These are phyloP conservation scores for Pelusios castaneus DNA, from an alignment of 2,113 vertebrate genomes.

Conservation along the genomic window DNA sequence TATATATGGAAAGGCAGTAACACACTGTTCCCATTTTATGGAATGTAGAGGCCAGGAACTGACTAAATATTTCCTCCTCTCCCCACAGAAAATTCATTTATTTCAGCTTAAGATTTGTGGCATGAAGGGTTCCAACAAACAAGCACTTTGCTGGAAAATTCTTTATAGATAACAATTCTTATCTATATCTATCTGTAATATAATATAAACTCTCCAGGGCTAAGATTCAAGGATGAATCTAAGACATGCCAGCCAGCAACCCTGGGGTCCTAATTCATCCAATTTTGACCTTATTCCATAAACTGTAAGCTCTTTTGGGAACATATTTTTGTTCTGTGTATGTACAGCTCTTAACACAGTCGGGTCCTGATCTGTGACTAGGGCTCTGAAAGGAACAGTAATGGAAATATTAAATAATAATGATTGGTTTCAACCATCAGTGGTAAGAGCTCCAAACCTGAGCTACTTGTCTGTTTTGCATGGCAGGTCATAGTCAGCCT, in stretches of 20 bases:
- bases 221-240: slow-evolving; percentile 24
- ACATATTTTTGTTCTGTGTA: no score
- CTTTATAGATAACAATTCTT: neutral
- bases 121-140: neutral
- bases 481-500: rapidly evolving
- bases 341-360: no score
- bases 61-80: neutral
- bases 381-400: no score
- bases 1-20: neutral
- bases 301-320: no score
- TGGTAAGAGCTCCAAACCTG: neutral
- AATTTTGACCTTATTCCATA: slow-evolving; percentile 42
- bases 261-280: neutral
- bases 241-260: slow-evolving; percentile 9
- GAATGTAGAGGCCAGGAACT: neutral
- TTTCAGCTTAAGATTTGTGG: neutral
- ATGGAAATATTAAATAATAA: no score
- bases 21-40: neutral
- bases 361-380: no score
- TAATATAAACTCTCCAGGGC: neutral
- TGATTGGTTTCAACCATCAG: slow-evolving; percentile 9
- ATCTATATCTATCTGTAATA: no score
- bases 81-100: neutral
- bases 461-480: neutral
- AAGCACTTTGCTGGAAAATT: neutral